Evolutionary conservation across 2,888 invertebrate genomes (phyloP).

Genomic region (Zhuqinia jingwanae): DNA sequence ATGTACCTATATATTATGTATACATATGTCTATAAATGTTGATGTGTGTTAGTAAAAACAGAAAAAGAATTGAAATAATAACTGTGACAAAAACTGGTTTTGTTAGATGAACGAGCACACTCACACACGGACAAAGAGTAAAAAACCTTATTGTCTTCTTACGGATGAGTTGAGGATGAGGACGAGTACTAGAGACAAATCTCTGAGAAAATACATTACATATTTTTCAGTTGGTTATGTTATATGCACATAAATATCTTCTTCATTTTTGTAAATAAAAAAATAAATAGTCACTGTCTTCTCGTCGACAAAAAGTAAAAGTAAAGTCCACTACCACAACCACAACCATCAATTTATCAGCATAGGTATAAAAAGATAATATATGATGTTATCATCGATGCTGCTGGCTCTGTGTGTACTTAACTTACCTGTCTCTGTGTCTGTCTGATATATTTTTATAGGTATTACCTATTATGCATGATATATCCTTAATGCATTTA

Average conservation of each 20-base stretch:
- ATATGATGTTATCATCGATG: neutral
- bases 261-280: neutral
- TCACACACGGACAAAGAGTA: neutral
- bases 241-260: neutral
- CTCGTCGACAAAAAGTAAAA: constrained; percentile 32
- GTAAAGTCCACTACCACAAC: too few species aligned
- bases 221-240: too few species aligned
- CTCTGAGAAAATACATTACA: constrained; percentile 12
- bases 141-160: neutral
- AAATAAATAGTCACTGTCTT: constrained; percentile 6
- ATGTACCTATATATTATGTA: too few species aligned
- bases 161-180: constrained; percentile 4
- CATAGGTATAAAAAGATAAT: constrained; percentile 1
- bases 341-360: constrained; percentile 25
- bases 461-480: neutral
- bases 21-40: constrained; percentile 30
- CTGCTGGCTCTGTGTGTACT: neutral
- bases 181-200: constrained; percentile 13
- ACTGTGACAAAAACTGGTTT: constrained; percentile 62
- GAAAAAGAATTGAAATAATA: constrained; percentile 6
- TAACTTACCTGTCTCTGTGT: neutral
- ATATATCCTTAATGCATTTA: neutral
- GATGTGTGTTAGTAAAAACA: neutral
- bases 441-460: neutral
- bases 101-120: constrained; percentile 10